A percentile compares a stretch with the other conserved stretches of the same genome.
Evolutionary conservation across 2,797 vertebrate genomes (phyloP).

Genomic region (Thamnophis elegans): DNA sequence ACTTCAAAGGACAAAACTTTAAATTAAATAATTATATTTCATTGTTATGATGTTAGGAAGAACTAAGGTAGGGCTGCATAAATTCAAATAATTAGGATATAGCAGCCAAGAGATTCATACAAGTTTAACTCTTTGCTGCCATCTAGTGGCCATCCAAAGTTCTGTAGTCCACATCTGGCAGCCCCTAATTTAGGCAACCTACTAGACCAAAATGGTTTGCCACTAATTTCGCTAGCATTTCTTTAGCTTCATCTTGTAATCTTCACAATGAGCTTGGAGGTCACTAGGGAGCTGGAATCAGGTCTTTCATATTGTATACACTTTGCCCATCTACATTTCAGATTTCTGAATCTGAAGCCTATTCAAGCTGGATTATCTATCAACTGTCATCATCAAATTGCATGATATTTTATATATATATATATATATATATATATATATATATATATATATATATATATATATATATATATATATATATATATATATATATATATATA

Average conservation of each 20-base stretch:
- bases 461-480: too few species aligned
- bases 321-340: background rate
- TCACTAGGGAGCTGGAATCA: background rate
- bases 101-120: background rate
- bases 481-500: too few species aligned
- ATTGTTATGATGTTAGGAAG: background rate
- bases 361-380: background rate
- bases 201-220: background rate
- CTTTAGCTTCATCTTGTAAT: background rate
- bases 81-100: background rate
- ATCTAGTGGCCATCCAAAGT: background rate
- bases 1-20: background rate
- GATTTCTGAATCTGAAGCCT: background rate
- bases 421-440: too few species aligned
- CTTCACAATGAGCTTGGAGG: background rate
- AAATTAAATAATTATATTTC: background rate
- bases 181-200: background rate
- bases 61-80: background rate
- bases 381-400: background rate
- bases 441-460: too few species aligned
- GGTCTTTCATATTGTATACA: background rate
- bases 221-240: background rate
- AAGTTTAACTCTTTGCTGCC: background rate
- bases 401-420: too few species aligned
- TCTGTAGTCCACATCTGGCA: background rate